Percentiles rank a stretch among this genome's conserved stretches.
Evolutionary conservation across 2,113 vertebrate genomes (phyloP).

Genomic region (Brienomyrus longianalis): DNA sequence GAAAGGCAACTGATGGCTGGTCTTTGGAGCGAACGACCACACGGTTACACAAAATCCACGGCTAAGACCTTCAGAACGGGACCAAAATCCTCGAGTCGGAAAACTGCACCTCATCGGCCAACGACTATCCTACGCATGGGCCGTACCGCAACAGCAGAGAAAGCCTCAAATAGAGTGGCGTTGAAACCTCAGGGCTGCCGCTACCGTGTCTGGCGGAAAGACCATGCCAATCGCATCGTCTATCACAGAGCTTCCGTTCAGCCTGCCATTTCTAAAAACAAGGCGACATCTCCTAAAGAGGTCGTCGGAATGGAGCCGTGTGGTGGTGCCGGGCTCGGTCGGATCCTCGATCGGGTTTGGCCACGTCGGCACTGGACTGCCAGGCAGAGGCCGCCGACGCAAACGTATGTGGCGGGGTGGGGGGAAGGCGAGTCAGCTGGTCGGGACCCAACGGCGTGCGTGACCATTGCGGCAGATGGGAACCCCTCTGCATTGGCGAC

Average conservation of each 20-base stretch:
- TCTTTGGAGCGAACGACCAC: neutral
- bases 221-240: neutral
- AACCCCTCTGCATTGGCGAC: neutral
- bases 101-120: neutral
- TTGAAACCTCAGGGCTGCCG: neutral
- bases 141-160: neutral
- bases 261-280: neutral
- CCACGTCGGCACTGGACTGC: neutral
- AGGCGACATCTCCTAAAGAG: neutral
- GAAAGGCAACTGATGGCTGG: neutral
- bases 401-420: neutral
- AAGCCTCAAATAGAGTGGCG: neutral
- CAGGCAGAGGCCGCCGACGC: neutral
- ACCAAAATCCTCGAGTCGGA: neutral
- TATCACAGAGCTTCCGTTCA: neutral
- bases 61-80: neutral
- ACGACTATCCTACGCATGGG: neutral
- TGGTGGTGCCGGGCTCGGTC: neutral
- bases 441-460: neutral
- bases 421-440: neutral
- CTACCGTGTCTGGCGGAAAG: neutral
- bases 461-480: neutral
- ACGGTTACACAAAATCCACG: neutral
- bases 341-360: neutral
- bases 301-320: neutral